These are phyloP conservation scores for Drosophila hydei DNA, from an alignment of 1,140 invertebrate genomes.

Conservation along the genomic window DNA sequence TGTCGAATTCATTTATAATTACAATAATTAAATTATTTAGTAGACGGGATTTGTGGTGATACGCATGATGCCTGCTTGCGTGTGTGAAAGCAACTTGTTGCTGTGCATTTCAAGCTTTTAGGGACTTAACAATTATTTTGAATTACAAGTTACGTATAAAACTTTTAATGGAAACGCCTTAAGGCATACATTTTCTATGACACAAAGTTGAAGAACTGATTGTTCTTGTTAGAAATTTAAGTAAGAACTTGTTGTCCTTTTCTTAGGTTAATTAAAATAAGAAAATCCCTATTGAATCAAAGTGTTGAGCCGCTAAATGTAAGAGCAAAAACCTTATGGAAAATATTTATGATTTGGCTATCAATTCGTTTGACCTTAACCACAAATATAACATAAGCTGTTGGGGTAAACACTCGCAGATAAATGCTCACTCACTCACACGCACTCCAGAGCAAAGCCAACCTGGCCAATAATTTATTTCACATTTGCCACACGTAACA, in stretches of 20 bases:
- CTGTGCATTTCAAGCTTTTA: background rate
- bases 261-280: too few relatives aligned
- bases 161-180: background rate
- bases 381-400: background rate
- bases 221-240: too few relatives aligned
- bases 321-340: background rate
- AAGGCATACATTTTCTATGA: background rate
- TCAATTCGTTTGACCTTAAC: constrained; percentile 16
- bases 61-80: constrained; percentile 4
- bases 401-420: background rate
- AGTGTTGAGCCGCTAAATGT: background rate
- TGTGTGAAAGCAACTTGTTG: constrained; percentile 13
- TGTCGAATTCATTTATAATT: constrained; percentile 50
- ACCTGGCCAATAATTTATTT: constrained; percentile 45
- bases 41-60: constrained; percentile 23
- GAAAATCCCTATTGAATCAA: background rate
- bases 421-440: background rate
- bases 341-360: constrained; percentile 3
- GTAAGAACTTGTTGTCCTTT: too few relatives aligned
- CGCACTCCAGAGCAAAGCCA: background rate
- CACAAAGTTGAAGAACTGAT: too few relatives aligned
- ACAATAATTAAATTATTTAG: constrained; percentile 66
- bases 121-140: constrained; percentile 6
- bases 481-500: constrained; percentile 41
- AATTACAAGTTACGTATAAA: constrained; percentile 3